A percentile compares a stretch with the other conserved stretches of the same genome.
These are phyloP conservation scores for Aspiorhynchus laticeps DNA, from an alignment of 2,113 vertebrate species.

Conservation along the genomic window DNA sequence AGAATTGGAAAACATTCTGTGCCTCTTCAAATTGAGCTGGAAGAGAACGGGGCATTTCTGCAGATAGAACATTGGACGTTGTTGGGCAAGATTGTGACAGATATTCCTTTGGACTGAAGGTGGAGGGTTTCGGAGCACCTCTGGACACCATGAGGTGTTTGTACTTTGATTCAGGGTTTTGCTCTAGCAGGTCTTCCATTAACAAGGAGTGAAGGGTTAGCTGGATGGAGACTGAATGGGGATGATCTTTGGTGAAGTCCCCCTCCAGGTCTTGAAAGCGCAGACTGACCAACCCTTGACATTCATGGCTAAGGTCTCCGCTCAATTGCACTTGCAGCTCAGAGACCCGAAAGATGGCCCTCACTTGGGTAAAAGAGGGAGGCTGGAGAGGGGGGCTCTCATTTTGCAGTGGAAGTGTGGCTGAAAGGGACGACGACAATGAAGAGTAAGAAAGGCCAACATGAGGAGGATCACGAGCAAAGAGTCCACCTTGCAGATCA, in stretches of 20 bases:
- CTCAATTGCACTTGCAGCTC: slow-evolving; percentile 93
- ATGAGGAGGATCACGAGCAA: slow-evolving; percentile 83
- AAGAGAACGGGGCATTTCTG: slow-evolving; percentile 95
- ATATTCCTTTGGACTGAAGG: slow-evolving; percentile 89
- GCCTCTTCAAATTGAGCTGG: slow-evolving; percentile 97
- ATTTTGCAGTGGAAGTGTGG: slow-evolving; percentile 66
- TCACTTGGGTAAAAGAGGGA: slow-evolving; percentile 87
- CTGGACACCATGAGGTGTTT: slow-evolving; percentile 96
- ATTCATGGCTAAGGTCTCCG: slow-evolving; percentile 89
- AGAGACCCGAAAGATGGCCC: slow-evolving; percentile 86
- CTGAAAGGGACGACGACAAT: slow-evolving; percentile 65
- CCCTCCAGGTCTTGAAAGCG: slow-evolving; percentile 94
- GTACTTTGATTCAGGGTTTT: slow-evolving; percentile 89
- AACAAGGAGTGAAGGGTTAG: slow-evolving; percentile 89
- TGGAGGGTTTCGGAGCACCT: slow-evolving; percentile 92
- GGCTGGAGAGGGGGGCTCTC: slow-evolving; percentile 59
- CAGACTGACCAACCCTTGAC: slow-evolving; percentile 93
- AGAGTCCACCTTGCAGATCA: slow-evolving; percentile 81
- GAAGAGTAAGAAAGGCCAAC: slow-evolving; percentile 74
- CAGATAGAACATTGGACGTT: slow-evolving; percentile 84
- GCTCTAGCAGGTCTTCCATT: slow-evolving; percentile 96
- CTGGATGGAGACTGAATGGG: slow-evolving; percentile 86
- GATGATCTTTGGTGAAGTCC: slow-evolving; percentile 92
- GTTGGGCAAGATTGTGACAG: slow-evolving; percentile 95
- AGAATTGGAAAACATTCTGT: slow-evolving; percentile 95